A percentile compares a stretch with the other conserved stretches of the same genome.
phyloP scores from a whole-genome alignment of 1,140 invertebrate species.

The Ostrea edulis region DNA sequence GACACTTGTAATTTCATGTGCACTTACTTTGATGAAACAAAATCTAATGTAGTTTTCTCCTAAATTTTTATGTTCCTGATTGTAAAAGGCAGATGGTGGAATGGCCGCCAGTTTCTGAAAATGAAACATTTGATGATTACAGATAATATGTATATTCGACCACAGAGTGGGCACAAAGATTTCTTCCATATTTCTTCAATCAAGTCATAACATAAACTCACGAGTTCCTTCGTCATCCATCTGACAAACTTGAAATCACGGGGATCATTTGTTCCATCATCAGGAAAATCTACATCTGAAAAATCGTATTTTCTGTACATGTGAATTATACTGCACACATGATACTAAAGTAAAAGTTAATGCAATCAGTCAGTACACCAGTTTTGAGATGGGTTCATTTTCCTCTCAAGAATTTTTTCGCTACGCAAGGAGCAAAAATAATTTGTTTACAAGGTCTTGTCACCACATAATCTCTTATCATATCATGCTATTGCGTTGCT shows the following conservation, averaged over 20 bases:
- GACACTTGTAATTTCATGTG: neutral
- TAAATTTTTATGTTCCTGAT: conserved; percentile 88
- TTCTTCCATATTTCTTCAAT: neutral
- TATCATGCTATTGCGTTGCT: no score
- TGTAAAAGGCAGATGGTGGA: conserved; percentile 96
- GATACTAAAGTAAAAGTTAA: neutral
- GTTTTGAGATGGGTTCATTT: neutral
- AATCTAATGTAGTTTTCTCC: conserved; percentile 92
- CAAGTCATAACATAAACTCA: conserved; percentile 41
- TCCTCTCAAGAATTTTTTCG: no score
- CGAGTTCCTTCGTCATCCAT: conserved; percentile 95
- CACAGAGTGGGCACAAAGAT: neutral
- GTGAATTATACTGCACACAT: neutral
- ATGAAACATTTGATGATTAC: conserved; percentile 9
- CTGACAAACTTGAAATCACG: conserved; percentile 96
- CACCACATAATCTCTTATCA: no score
- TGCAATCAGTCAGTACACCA: neutral
- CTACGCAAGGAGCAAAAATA: no score
- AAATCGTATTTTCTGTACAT: no score
- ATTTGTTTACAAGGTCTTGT: no score
- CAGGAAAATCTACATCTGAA: conserved; percentile 68
- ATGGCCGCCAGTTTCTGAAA: conserved; percentile 91
- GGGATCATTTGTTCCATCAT: conserved; percentile 77
- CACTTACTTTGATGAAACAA: conserved; percentile 92
- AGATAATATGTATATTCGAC: neutral